These are phyloP conservation scores for Bos taurus DNA, from an alignment of 2,113 vertebrate species.

Conservation along the genomic window DNA sequence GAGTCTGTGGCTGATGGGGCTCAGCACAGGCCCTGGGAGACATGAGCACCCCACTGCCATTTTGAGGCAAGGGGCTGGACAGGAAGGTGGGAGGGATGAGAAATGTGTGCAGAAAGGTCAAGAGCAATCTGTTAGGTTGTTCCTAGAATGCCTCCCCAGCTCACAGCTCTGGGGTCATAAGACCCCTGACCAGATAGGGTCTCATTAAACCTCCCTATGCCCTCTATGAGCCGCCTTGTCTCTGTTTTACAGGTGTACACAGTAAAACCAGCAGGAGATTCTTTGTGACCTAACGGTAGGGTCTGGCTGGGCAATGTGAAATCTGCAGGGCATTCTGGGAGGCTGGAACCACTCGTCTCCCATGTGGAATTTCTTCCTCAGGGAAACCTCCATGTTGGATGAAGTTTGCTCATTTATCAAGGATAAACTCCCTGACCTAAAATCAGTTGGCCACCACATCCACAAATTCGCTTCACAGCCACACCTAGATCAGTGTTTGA, in stretches of 20 bases:
- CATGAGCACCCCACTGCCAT: no score
- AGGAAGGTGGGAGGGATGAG: neutral
- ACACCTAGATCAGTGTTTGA: neutral
- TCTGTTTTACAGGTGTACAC: neutral
- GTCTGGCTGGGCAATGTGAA: neutral
- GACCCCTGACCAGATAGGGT: neutral
- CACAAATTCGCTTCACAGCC: neutral
- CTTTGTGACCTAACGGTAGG: neutral
- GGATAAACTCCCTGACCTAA: neutral
- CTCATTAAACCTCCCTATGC: neutral
- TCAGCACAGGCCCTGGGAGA: neutral
- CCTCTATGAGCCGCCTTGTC: neutral
- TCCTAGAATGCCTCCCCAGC: neutral
- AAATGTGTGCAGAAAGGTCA: neutral
- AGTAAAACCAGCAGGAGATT: neutral
- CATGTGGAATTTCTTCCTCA: neutral
- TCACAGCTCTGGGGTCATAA: neutral
- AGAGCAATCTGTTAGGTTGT: neutral
- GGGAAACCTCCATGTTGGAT: neutral
- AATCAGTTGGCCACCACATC: neutral
- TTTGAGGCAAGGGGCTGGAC: neutral
- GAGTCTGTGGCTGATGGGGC: neutral
- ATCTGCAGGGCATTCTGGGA: neutral
- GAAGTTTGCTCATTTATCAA: neutral
- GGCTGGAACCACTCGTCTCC: neutral